These are phyloP conservation scores for Coelopa pilipes DNA, from an alignment of 2,888 invertebrate genomes.

Conservation along the genomic window DNA sequence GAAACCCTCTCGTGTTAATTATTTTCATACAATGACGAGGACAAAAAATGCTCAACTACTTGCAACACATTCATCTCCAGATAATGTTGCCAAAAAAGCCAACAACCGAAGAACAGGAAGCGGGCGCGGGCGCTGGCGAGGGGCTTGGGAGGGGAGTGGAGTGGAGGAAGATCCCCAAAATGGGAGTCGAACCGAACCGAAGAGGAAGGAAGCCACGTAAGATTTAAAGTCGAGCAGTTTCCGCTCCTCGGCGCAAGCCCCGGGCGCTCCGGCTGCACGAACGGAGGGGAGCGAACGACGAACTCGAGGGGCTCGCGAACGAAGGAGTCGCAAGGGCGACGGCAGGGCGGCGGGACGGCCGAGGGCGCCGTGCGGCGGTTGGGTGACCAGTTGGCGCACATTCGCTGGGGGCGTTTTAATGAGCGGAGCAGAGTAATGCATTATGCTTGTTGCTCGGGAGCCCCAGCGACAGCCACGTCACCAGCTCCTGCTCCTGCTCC, in stretches of 20 bases:
- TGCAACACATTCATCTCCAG: constrained; percentile 25
- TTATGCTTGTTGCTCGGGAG: constrained; percentile 34
- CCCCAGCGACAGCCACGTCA: constrained; percentile 10
- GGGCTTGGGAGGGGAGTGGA: neutral
- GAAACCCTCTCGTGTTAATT: constrained; percentile 26
- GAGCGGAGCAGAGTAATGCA: constrained; percentile 37
- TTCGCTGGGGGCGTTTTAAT: constrained; percentile 43
- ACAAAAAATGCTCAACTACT: constrained; percentile 12
- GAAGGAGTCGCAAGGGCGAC: neutral
- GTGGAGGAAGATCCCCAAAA: neutral
- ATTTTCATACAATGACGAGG: constrained; percentile 21
- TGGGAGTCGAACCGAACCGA: neutral
- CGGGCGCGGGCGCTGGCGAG: neutral
- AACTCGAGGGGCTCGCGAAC: constrained; percentile 30
- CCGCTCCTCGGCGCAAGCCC: constrained; percentile 27
- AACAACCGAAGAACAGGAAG: neutral
- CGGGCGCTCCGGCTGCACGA: neutral
- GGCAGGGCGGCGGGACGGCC: neutral
- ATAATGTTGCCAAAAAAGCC: constrained; percentile 18
- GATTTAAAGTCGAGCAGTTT: constrained; percentile 26
- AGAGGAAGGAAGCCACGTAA: constrained; percentile 7
- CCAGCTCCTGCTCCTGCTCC: constrained; percentile 23
- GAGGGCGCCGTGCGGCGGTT: neutral
- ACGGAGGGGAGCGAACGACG: constrained; percentile 44
- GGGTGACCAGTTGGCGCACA: constrained; percentile 28